Evolutionary conservation across 2,113 vertebrate species (phyloP).

Genomic region (Bos javanicus): DNA sequence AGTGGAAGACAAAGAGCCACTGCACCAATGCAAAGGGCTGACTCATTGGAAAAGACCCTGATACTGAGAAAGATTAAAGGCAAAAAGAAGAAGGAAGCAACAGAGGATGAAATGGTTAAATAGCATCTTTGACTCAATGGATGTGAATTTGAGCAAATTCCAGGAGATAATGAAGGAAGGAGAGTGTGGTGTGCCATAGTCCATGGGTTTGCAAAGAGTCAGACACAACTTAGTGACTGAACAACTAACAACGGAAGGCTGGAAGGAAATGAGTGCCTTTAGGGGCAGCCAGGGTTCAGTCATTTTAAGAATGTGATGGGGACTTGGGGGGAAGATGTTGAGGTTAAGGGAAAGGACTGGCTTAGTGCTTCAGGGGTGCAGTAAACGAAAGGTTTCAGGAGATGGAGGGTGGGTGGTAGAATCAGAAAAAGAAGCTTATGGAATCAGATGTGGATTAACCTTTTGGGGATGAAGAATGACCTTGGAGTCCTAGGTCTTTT

Average conservation of each 20-base stretch:
- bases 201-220: not conserved
- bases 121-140: not conserved
- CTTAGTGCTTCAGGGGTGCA: not conserved
- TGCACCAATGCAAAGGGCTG: rapidly evolving
- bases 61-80: not conserved
- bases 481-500: not conserved
- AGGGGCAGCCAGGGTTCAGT: not conserved
- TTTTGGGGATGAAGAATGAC: not conserved
- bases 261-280: not conserved
- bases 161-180: not conserved
- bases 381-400: not conserved
- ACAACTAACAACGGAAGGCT: not conserved
- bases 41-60: not conserved
- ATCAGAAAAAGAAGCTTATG: not conserved
- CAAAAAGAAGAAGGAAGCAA: not conserved
- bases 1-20: not conserved
- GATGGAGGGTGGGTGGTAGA: not conserved
- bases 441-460: not conserved
- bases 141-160: not conserved
- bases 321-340: not conserved
- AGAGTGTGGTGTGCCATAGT: not conserved
- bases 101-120: not conserved
- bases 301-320: not conserved
- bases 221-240: not conserved
- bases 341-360: not conserved